These are phyloP conservation scores for Coturnix japonica DNA, from an alignment of 2,113 vertebrate genomes.

Conservation along the genomic window DNA sequence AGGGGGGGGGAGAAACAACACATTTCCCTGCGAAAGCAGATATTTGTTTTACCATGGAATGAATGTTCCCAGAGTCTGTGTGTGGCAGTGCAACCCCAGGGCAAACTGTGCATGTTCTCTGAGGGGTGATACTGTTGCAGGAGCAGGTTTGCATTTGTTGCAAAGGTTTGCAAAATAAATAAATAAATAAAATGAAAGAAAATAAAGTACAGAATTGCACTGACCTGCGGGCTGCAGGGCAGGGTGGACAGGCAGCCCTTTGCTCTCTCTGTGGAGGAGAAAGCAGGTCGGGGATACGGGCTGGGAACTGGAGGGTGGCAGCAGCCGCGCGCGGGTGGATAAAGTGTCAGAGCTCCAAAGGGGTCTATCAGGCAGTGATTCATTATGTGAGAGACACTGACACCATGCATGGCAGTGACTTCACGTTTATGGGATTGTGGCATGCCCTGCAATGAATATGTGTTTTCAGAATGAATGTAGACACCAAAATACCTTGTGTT, in stretches of 20 bases:
- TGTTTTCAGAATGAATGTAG: constrained; percentile 48
- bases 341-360: background rate
- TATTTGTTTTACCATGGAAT: constrained; percentile 43
- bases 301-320: background rate
- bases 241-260: background rate
- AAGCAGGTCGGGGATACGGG: background rate
- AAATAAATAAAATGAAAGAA: background rate
- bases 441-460: constrained; percentile 44
- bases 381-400: background rate
- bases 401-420: constrained; percentile 11
- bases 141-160: constrained; percentile 11
- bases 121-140: constrained; percentile 42
- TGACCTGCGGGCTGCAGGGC: accelerated
- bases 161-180: background rate
- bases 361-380: constrained; percentile 24
- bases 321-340: background rate
- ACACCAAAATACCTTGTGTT: constrained; percentile 52
- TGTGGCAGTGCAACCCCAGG: background rate
- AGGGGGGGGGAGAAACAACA: background rate
- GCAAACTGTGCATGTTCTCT: constrained; percentile 30
- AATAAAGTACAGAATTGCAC: background rate
- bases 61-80: background rate
- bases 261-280: background rate
- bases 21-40: background rate
- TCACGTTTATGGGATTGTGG: constrained; percentile 38